These are phyloP conservation scores for Bergia puertoricense DNA, from an alignment of 92 coral and sea anemone species.

Conservation along the genomic window DNA sequence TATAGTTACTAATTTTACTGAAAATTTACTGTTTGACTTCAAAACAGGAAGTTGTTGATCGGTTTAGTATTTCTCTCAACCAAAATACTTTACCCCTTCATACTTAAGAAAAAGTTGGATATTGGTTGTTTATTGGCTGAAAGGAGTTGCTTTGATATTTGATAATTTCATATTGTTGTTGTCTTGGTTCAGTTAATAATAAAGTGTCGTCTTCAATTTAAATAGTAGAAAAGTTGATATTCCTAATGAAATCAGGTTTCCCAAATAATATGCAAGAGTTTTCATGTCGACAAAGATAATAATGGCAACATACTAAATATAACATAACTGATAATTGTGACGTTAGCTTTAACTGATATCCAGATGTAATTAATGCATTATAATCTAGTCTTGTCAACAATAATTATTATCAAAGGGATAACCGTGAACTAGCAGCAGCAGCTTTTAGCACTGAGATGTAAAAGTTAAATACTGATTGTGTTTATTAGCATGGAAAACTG, in stretches of 20 bases:
- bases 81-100: not conserved
- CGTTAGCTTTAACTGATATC: not conserved
- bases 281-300: not conserved
- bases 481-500: too few species aligned
- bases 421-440: not conserved
- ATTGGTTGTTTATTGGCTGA: not conserved
- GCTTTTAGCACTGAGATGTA: not conserved
- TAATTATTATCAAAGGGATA: slow-evolving; percentile 1
- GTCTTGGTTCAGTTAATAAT: not conserved
- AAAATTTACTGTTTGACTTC: not conserved
- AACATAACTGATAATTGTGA: not conserved
- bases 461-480: too few species aligned
- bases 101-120: not conserved
- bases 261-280: too few species aligned
- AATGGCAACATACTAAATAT: not conserved
- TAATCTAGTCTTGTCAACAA: not conserved
- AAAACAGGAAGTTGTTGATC: not conserved
- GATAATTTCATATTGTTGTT: not conserved
- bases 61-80: not conserved
- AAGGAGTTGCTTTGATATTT: not conserved
- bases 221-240: not conserved
- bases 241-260: not conserved
- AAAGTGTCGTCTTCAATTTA: not conserved
- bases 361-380: not conserved
- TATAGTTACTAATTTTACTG: not conserved